Evolutionary conservation across 2,888 invertebrate species (phyloP).

Genomic region (Drosophila diplacantha): DNA sequence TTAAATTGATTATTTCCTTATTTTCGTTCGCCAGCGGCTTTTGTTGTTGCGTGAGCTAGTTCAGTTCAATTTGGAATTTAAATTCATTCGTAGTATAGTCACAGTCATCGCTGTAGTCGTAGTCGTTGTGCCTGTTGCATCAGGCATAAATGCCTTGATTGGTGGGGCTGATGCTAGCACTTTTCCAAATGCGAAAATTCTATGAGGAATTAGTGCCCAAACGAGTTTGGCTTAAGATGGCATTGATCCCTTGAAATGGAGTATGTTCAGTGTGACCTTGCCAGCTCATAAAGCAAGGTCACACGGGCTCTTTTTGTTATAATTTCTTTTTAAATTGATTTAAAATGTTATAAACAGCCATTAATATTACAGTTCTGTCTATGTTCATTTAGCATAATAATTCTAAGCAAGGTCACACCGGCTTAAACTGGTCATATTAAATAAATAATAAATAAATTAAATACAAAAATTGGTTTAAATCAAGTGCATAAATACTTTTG

Average conservation of each 20-base stretch:
- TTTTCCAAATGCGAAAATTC: slow-evolving; percentile 1
- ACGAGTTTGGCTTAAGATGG: too few species aligned
- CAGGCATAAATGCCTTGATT: slow-evolving; percentile 16
- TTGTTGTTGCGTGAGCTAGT: slow-evolving; percentile 38
- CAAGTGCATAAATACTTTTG: too few species aligned
- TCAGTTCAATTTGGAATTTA: slow-evolving; percentile 38
- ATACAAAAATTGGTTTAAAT: too few species aligned
- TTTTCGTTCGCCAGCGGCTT: slow-evolving; percentile 57
- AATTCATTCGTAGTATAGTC: slow-evolving; percentile 41
- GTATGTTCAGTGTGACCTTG: neutral
- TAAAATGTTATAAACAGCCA: too few species aligned
- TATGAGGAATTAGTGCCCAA: neutral
- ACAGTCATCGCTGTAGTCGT: slow-evolving; percentile 36
- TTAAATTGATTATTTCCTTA: slow-evolving; percentile 78
- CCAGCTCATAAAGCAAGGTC: neutral
- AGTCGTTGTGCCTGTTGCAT: slow-evolving; percentile 21
- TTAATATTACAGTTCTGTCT: too few species aligned
- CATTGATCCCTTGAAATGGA: neutral
- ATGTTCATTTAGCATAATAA: too few species aligned
- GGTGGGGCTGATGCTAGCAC: neutral
- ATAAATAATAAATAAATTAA: too few species aligned
- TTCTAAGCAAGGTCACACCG: too few species aligned
- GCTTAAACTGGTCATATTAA: too few species aligned
- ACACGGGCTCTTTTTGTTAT: neutral
- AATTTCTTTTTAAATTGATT: too few species aligned